Percentiles rank a stretch among this genome's conserved stretches.
These are phyloP conservation scores for Ephestia elutella DNA, from an alignment of 1,140 invertebrate species.

Conservation along the genomic window DNA sequence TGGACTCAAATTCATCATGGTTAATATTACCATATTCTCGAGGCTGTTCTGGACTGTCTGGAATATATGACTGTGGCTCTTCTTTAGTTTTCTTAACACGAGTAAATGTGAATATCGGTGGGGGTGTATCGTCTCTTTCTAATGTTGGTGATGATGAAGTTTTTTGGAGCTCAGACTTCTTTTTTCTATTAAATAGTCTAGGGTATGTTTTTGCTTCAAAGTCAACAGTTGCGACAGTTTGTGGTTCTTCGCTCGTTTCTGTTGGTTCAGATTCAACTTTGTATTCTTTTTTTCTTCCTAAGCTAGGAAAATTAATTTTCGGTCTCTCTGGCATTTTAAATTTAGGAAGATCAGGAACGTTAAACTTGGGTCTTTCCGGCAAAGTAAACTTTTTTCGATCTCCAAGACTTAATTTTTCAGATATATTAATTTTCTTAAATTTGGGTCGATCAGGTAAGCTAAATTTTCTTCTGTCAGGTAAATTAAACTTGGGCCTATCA, in stretches of 20 bases:
- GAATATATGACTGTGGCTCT: constrained; percentile 34
- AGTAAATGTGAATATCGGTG: constrained; percentile 64
- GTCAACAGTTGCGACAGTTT: constrained; percentile 70
- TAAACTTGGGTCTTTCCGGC: constrained; percentile 75
- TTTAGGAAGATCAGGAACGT: constrained; percentile 77
- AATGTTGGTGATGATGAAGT: constrained; percentile 63
- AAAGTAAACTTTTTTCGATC: constrained; percentile 76
- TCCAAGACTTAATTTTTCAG: constrained; percentile 75
- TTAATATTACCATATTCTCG: constrained; percentile 57
- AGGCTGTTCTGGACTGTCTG: constrained; percentile 52
- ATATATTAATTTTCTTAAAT: constrained; percentile 76
- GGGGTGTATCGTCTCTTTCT: constrained; percentile 69
- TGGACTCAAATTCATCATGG: constrained; percentile 31
- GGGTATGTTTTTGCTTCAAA: constrained; percentile 86
- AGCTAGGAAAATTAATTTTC: constrained; percentile 73
- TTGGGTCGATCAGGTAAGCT: constrained; percentile 75
- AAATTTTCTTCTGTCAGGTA: constrained; percentile 76
- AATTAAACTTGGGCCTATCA: constrained; percentile 73
- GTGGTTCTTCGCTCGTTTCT: constrained; percentile 65
- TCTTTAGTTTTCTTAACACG: constrained; percentile 47
- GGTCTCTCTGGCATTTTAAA: constrained; percentile 78
- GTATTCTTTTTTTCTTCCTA: constrained; percentile 53
- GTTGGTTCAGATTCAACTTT: constrained; percentile 58
- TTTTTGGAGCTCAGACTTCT: constrained; percentile 52
- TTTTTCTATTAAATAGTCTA: constrained; percentile 81